Percentiles rank a stretch among this genome's conserved stretches.
phyloP scores from a whole-genome alignment of 2,797 vertebrate genomes.

The Acanthurus tractus region DNA sequence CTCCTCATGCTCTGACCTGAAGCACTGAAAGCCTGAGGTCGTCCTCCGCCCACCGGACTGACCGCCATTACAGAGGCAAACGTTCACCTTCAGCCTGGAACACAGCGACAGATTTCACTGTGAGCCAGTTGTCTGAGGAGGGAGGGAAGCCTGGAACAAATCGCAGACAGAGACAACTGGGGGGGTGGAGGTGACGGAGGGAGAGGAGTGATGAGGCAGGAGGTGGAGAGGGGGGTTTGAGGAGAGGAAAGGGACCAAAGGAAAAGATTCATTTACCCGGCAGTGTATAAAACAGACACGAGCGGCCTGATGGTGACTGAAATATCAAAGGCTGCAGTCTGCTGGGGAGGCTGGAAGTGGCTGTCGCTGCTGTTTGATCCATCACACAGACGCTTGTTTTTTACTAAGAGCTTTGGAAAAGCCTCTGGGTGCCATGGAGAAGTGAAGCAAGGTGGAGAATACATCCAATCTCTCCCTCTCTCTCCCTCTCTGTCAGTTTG shows the following conservation, averaged over 20 bases:
- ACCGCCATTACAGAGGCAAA: slow-evolving; percentile 59
- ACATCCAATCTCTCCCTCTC: slow-evolving; percentile 36
- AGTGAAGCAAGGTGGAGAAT: slow-evolving; percentile 72
- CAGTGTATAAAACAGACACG: slow-evolving; percentile 57
- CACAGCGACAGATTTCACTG: slow-evolving; percentile 4
- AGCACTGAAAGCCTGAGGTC: slow-evolving; percentile 43
- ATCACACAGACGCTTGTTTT: slow-evolving; percentile 76
- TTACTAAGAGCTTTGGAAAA: slow-evolving; percentile 81
- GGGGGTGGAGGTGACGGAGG: slow-evolving; percentile 9
- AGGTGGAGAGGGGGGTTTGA: neutral
- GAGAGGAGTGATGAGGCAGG: neutral
- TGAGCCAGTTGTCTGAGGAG: slow-evolving; percentile 40
- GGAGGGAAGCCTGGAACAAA: slow-evolving; percentile 36
- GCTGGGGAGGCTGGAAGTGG: slow-evolving; percentile 75
- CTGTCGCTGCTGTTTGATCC: slow-evolving; percentile 78
- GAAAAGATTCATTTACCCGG: slow-evolving; percentile 57
- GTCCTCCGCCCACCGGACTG: slow-evolving; percentile 41
- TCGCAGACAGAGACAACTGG: slow-evolving; percentile 5
- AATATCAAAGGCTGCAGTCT: slow-evolving; percentile 79
- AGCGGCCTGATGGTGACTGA: slow-evolving; percentile 73
- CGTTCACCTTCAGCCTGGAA: slow-evolving; percentile 48
- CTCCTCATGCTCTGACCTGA: no score
- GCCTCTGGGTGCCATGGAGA: slow-evolving; percentile 73
- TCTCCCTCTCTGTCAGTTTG: slow-evolving; percentile 52
- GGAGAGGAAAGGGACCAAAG: slow-evolving; percentile 39